A percentile compares a stretch with the other conserved stretches of the same genome.
phyloP scores from a whole-genome alignment of 2,797 vertebrate genomes.

The Moxostoma hubbsi region DNA sequence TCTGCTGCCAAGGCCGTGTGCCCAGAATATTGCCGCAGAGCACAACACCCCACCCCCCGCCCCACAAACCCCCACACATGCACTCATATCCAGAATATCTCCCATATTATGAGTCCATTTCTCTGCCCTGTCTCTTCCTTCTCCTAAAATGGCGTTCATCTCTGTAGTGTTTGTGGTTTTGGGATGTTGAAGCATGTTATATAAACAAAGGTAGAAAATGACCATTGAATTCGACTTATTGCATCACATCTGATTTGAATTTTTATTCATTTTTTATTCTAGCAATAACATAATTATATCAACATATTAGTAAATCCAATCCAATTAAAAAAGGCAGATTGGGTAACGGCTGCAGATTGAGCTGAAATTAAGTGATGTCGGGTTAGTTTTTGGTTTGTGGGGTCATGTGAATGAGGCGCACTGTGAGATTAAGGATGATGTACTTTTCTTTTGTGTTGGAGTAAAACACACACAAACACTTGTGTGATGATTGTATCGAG shows the following conservation, averaged over 20 bases:
- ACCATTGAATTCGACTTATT: too few species aligned
- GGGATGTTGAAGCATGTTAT: background rate
- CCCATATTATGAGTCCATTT: slow-evolving; percentile 29
- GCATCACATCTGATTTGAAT: too few species aligned
- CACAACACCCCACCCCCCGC: background rate
- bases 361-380: background rate
- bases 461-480: background rate
- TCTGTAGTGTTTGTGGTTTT: background rate
- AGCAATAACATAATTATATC: too few species aligned
- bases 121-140: slow-evolving; percentile 3
- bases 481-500: slow-evolving; percentile 30
- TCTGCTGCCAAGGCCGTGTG: slow-evolving; percentile 53
- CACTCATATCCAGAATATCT: slow-evolving; percentile 29
- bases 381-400: background rate
- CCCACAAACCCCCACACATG: background rate
- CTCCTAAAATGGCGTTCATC: slow-evolving; percentile 28
- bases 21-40: slow-evolving; percentile 45
- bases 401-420: background rate
- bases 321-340: too few species aligned
- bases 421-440: slow-evolving; percentile 19
- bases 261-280: too few species aligned
- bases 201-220: too few species aligned
- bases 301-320: too few species aligned
- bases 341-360: background rate
- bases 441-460: slow-evolving; percentile 8